Conservation (phyloP, 2,888 invertebrate genomes). For the Syrista parreyssii region DNA sequence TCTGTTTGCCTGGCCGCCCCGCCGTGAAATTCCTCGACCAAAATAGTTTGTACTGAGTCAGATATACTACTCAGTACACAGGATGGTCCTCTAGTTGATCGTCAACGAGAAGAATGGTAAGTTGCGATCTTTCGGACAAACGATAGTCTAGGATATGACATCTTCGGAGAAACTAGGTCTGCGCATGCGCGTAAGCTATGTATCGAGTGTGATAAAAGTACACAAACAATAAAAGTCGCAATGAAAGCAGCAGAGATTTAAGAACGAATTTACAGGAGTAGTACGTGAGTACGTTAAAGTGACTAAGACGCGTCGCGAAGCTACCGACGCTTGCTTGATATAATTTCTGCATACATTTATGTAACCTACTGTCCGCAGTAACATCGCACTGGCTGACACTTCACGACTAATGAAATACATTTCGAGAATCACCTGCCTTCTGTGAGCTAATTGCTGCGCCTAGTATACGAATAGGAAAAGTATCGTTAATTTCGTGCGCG, state of each 20-base stretch:
- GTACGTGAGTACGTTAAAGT: background rate
- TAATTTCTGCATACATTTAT: conserved; percentile 44
- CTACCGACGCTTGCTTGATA: conserved; percentile 25
- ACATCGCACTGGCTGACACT: conserved; percentile 10
- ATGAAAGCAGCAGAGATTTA: too few relatives aligned
- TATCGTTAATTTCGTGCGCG: background rate
- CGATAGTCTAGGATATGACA: background rate
- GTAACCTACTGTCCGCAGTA: conserved; percentile 33
- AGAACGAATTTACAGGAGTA: background rate
- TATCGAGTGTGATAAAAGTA: background rate
- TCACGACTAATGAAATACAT: conserved; percentile 15
- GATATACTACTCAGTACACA: background rate
- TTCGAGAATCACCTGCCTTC: background rate
- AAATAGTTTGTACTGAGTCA: background rate
- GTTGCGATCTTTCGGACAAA: background rate
- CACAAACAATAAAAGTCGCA: too few relatives aligned
- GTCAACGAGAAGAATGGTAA: background rate
- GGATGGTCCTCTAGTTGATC: background rate
- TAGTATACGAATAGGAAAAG: background rate
- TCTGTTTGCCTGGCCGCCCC: background rate
- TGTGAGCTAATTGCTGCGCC: background rate
- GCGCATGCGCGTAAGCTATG: background rate
- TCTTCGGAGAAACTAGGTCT: background rate
- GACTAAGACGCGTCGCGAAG: background rate
- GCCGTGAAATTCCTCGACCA: background rate